Evolutionary conservation across 2,113 vertebrate genomes (phyloP).

Genomic region (Dascyllus trimaculatus): DNA sequence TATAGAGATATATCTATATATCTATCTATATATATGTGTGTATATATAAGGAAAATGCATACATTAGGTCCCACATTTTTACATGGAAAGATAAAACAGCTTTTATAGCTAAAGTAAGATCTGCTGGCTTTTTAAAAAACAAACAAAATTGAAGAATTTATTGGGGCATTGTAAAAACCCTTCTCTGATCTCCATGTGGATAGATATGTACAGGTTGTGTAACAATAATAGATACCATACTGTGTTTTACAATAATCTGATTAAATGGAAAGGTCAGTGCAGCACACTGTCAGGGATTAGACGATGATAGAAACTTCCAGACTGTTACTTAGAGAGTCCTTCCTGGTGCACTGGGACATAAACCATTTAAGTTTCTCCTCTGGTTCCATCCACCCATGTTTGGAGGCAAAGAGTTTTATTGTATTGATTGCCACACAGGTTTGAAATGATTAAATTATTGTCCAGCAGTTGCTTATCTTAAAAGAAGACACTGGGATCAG

Average conservation of each 20-base stretch:
- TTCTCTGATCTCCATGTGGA: neutral
- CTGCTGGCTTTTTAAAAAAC: neutral
- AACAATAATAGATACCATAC: neutral
- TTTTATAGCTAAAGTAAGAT: neutral
- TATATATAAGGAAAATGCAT: constrained; percentile 21
- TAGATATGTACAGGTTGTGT: neutral
- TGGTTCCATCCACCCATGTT: constrained; percentile 11
- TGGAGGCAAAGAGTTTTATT: constrained; percentile 36
- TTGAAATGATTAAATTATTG: constrained; percentile 43
- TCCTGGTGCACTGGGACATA: constrained; percentile 18
- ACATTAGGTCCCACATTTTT: constrained; percentile 1
- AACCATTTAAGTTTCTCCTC: constrained; percentile 26
- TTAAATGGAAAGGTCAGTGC: constrained; percentile 31
- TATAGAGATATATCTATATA: too few relatives aligned
- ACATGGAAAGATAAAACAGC: neutral
- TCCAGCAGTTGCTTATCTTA: constrained; percentile 42
- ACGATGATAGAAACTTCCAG: constrained; percentile 31
- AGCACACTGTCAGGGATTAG: constrained; percentile 21
- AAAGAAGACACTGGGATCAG: constrained; percentile 11
- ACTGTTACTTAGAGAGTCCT: constrained; percentile 23
- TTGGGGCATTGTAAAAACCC: neutral
- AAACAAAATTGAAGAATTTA: neutral
- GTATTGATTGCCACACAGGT: constrained; percentile 44
- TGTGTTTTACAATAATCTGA: constrained; percentile 27
- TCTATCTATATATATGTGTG: too few relatives aligned